Evolutionary conservation across 2,113 vertebrate genomes (phyloP), one percentile per base, ranked within the genome.

Genomic region (Maccullochella peelii): DNA sequence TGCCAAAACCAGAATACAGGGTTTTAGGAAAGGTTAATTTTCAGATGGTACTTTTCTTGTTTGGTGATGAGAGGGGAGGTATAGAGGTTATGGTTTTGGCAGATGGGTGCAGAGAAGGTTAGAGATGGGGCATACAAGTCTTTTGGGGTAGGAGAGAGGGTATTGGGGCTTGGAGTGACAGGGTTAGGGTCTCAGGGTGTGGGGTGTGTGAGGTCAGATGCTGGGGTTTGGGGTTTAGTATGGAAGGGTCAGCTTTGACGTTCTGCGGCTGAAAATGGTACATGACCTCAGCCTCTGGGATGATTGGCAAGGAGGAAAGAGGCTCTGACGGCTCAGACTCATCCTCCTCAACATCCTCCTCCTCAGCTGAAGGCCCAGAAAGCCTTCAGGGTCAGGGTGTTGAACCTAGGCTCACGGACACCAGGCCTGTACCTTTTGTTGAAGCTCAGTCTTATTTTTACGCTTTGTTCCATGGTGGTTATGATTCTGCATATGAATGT

Each of bases 121-220:
- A 92, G 87, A 61, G 86, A 80, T 67, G 58, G 89, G 89, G 85
- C 89, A 86, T 71, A 50, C 0, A 49, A 87, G 86, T 72, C 92
- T 89, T 93, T 93, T 92, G 83, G 89, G 81, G 33, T 27, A 72
- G 79, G 27, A 82, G 83, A 86, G 86, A 83, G 84, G 80, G 79
- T 89, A 88, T 93, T 92, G 78, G 92, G 82, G 75, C 86, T 93
- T 94, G 89, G 94, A 94, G 93, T 95, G 94, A 95, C 94, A 94
- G 88, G 94, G 93, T 95, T 93, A 94, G 94, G 85, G 92, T 86
- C 90, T 88, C n/a, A 18, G 92, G 92, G 87, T 94, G 88, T 88
- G 83, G 92, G 86, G 89, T 87, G 88, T 74, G 84, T 33, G 74
- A 74, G 93, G 93, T 95, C 94, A 94, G 79, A 86, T 82, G 88